Evolutionary conservation across 2,797 vertebrate genomes (phyloP).

Genomic region (Synanceia verrucosa): DNA sequence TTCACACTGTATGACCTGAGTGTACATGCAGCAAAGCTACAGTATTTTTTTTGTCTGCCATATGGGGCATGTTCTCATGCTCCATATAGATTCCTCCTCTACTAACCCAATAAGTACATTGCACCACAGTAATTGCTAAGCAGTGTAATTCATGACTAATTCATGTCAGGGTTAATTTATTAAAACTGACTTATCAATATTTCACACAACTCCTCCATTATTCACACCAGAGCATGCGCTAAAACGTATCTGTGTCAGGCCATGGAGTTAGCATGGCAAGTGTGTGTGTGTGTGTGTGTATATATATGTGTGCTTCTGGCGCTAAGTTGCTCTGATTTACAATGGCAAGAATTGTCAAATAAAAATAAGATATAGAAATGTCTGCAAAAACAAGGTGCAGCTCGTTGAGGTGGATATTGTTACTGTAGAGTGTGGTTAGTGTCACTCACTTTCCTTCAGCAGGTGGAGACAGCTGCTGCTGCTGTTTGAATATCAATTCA

Average conservation of each 20-base stretch:
- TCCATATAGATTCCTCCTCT: slow-evolving; percentile 47
- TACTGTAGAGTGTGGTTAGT: slow-evolving; percentile 3
- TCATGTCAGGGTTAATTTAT: slow-evolving; percentile 78
- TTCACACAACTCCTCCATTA: slow-evolving; percentile 76
- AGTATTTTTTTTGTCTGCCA: slow-evolving; percentile 28
- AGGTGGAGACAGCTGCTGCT: slow-evolving; percentile 50
- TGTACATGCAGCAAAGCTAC: slow-evolving; percentile 23
- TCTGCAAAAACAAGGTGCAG: neutral
- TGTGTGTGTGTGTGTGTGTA: slow-evolving; percentile 13
- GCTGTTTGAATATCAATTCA: slow-evolving; percentile 49
- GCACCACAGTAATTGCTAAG: slow-evolving; percentile 71
- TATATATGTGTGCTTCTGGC: neutral
- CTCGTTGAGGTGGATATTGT: neutral
- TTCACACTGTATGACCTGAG: slow-evolving; percentile 14
- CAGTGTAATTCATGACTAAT: slow-evolving; percentile 76
- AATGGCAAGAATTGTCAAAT: neutral
- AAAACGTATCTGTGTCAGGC: slow-evolving; percentile 77
- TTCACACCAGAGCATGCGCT: slow-evolving; percentile 74
- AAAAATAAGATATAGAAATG: neutral
- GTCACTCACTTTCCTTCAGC: slow-evolving; percentile 6
- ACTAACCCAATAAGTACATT: slow-evolving; percentile 62
- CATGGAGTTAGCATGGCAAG: slow-evolving; percentile 41
- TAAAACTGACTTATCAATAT: slow-evolving; percentile 79
- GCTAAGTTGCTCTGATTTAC: slow-evolving; percentile 24
- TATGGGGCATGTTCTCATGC: slow-evolving; percentile 52